phyloP scores from a whole-genome alignment of 1,140 invertebrate genomes.

The Rhagoletis pomonella region DNA sequence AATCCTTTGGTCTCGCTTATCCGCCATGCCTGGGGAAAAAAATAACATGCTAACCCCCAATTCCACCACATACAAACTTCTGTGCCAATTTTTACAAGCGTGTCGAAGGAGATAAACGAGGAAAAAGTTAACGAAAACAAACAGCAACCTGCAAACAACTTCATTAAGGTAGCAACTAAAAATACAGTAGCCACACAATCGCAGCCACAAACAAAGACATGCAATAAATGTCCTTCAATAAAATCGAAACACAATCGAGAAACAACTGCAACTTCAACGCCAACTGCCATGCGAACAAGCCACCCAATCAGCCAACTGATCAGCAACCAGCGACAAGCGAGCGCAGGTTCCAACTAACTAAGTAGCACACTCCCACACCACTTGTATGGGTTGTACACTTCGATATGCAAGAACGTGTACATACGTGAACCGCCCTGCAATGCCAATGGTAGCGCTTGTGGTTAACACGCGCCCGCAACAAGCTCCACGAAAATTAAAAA shows the following conservation, averaged over 20 bases:
- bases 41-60: too few species aligned
- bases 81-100: slow-evolving; percentile 12
- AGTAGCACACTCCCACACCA: background rate
- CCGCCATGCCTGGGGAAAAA: too few species aligned
- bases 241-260: slow-evolving; percentile 40
- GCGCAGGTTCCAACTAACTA: background rate
- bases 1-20: too few species aligned
- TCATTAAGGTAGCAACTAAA: background rate
- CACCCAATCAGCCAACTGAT: background rate
- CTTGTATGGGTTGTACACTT: background rate
- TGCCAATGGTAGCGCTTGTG: slow-evolving; percentile 8
- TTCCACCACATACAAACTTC: background rate
- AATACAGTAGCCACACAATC: slow-evolving; percentile 39
- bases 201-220: background rate
- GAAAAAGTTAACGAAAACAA: background rate
- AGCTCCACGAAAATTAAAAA: slow-evolving; percentile 27
- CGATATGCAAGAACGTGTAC: background rate
- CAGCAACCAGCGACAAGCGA: slow-evolving; percentile 20
- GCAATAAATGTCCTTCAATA: slow-evolving; percentile 39
- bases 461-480: slow-evolving; percentile 49
- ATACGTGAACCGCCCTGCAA: background rate
- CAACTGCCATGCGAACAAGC: background rate
- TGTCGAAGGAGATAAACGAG: background rate
- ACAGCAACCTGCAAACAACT: background rate
- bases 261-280: background rate